Evolutionary conservation across 2,888 invertebrate species (phyloP).

Genomic region (Agrilus mali): DNA sequence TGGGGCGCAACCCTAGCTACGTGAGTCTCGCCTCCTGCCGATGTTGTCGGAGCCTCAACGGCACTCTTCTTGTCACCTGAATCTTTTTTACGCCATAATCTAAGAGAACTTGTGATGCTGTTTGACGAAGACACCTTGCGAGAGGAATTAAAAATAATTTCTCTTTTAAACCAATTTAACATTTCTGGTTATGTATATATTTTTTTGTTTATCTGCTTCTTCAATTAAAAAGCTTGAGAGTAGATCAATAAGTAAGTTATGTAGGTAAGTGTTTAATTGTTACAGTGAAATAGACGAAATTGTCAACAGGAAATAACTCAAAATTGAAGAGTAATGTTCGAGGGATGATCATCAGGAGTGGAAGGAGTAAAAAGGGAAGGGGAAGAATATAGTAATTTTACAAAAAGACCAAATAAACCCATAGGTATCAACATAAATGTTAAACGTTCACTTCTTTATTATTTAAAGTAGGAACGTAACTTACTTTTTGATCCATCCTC

Average conservation of each 20-base stretch:
- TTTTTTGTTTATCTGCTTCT: too few species aligned
- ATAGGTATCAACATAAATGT: too few species aligned
- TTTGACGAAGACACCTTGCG: background rate
- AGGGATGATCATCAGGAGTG: background rate
- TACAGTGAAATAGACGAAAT: background rate
- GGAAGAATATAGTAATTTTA: too few species aligned
- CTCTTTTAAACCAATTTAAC: conserved; percentile 13
- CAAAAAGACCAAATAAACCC: too few species aligned
- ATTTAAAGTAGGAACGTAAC: too few species aligned
- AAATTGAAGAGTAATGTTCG: too few species aligned
- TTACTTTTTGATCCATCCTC: too few species aligned
- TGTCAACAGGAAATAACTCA: too few species aligned
- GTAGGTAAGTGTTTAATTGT: background rate
- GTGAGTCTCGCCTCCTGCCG: conserved; percentile 19
- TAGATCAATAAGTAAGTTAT: too few species aligned
- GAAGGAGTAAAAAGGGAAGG: background rate
- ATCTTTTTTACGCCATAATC: conserved; percentile 31
- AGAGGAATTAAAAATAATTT: conserved; percentile 6
- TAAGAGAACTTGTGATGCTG: conserved; percentile 24
- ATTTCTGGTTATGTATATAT: too few species aligned
- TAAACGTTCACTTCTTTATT: too few species aligned
- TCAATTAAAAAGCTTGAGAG: too few species aligned
- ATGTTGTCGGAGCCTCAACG: conserved; percentile 9
- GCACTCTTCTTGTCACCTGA: conserved; percentile 22
- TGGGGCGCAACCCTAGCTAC: conserved; percentile 33